A percentile compares a stretch with the other conserved stretches of the same genome.
Evolutionary conservation across 2,888 invertebrate genomes (phyloP).

Genomic region (Mycalesis mineus): DNA sequence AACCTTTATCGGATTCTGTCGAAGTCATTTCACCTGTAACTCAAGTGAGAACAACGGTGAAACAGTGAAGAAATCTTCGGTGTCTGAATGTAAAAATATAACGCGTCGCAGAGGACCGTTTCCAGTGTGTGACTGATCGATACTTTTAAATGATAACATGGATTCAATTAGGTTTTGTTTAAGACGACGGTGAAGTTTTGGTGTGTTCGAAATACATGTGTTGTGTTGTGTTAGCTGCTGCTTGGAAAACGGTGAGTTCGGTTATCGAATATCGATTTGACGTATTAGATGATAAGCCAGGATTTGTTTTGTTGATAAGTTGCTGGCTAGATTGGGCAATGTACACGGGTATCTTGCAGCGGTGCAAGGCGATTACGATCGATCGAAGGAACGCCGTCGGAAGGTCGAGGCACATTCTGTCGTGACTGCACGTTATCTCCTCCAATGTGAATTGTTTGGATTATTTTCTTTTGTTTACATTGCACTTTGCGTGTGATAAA

Average conservation of each 20-base stretch:
- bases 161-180: constrained; percentile 71
- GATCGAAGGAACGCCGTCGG: constrained; percentile 10
- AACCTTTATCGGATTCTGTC: constrained; percentile 7
- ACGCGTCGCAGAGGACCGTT: constrained; percentile 66
- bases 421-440: background rate
- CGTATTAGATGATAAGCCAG: constrained; percentile 52
- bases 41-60: background rate
- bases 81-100: constrained; percentile 70
- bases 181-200: constrained; percentile 59
- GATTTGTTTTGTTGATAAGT: constrained; percentile 58
- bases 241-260: constrained; percentile 50
- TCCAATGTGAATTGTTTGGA: background rate
- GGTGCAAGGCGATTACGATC: constrained; percentile 24
- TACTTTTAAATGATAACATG: constrained; percentile 77
- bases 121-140: constrained; percentile 74
- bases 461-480: constrained; percentile 4
- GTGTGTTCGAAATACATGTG: constrained; percentile 37
- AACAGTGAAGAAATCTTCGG: constrained; percentile 56
- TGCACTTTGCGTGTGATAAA: background rate
- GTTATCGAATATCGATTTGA: constrained; percentile 63
- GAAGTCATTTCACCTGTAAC: background rate
- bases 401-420: constrained; percentile 21
- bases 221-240: constrained; percentile 37
- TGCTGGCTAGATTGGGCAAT: constrained; percentile 8
- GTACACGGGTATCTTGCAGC: constrained; percentile 15